These are phyloP conservation scores for Trematomus bernacchii DNA, from an alignment of 2,797 vertebrate genomes.

Conservation along the genomic window DNA sequence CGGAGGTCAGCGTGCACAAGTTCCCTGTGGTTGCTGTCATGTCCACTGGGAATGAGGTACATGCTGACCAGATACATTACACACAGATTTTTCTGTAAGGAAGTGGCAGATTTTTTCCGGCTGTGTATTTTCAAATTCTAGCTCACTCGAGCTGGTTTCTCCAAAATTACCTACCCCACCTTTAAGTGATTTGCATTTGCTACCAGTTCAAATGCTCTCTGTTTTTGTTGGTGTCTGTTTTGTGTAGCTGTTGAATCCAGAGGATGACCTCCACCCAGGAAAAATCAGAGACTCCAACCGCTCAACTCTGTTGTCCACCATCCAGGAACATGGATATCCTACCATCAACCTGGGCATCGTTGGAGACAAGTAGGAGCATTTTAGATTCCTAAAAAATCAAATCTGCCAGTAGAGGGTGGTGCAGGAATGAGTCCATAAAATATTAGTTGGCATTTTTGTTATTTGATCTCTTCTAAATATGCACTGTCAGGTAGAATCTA, in stretches of 20 bases:
- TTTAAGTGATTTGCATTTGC: not conserved
- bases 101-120: no score
- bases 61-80: not conserved
- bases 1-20: constrained; percentile 98
- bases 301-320: constrained; percentile 97
- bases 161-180: no score
- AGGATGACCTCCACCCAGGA: constrained; percentile 97
- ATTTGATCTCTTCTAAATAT: no score
- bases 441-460: no score
- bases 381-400: not conserved
- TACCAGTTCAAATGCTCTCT: not conserved
- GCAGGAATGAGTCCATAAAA: not conserved
- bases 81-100: not conserved
- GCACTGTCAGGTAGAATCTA: no score
- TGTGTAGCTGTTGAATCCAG: constrained; percentile 95
- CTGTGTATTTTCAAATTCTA: no score
- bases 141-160: no score
- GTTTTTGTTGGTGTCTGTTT: constrained; percentile 39
- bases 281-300: constrained; percentile 99
- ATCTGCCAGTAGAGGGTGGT: not conserved
- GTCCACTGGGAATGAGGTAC: constrained; percentile 98
- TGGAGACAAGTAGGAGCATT: constrained; percentile 91
- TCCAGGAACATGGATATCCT: constrained; percentile 98
- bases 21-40: constrained; percentile 99
- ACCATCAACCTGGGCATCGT: constrained; percentile 99